Evolutionary conservation across 2,113 vertebrate species (phyloP), one percentile per base, ranked within the genome.

Genomic region (Scopus umbretta): DNA sequence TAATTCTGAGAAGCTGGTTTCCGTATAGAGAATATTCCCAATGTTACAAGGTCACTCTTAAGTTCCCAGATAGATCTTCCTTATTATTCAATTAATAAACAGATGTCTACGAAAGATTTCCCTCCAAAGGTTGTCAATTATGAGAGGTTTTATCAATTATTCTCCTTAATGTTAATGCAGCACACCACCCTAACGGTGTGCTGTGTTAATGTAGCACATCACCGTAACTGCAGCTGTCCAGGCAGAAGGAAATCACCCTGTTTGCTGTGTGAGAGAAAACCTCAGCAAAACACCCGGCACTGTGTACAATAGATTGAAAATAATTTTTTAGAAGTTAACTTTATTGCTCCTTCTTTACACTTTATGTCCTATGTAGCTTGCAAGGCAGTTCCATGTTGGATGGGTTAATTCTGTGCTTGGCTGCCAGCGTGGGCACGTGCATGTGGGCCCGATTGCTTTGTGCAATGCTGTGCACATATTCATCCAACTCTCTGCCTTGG

Each of bases 291-390:
- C 14, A 22, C 17, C 4, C 43, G 27, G 10, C 27, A 11, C 23
- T 27, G 14, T 2, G 5, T 76, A 40, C 34, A 38, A 55, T 23
- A 66, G 36, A 13, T 19, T 14, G n/a, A 68, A 80, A 70, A 32
- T 15, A 7, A 55, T 32, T 43, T 75, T 75, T 42, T 47, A 47
- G 25, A 66, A 43, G 25, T 70, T 75, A 55, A 61, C 5, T 82
- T 73, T n/a, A 45, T 42, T 2, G 2, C 19, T 42, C 9, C 19
- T 90, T 36, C 25, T 76, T 70, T 56, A 26, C 16, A 3, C 29
- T 26, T 42, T 21, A 10, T 0, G 0, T 55, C 40, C 63, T 45
- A 7, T 7, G 47, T 49, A 42, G 22, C n/a, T 70, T 53, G 27
- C 49, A 49, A 82, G 30, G 49, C 38, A 90, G 21, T 29, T 80